phyloP scores from a whole-genome alignment of 2,797 vertebrate genomes.

The Avahi laniger region DNA sequence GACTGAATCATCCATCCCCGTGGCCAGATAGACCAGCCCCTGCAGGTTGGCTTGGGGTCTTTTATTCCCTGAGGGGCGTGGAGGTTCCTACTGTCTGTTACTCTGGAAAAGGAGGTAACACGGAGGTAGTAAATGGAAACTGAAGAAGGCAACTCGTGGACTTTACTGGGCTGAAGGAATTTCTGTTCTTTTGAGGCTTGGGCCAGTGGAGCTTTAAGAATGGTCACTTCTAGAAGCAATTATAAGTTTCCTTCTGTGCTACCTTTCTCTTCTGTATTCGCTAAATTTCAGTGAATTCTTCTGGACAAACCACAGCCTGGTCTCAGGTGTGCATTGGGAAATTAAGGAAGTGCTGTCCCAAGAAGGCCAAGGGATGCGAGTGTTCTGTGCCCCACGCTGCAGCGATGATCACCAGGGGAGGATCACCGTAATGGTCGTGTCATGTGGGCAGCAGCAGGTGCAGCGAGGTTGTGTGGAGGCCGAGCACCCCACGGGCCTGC shows the following conservation, averaged over 20 bases:
- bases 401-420: too few relatives aligned
- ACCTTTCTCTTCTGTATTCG: background rate
- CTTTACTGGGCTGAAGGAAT: background rate
- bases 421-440: rapidly evolving
- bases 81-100: background rate
- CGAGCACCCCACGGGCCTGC: background rate
- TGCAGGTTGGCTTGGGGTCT: background rate
- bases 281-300: conserved; percentile 8
- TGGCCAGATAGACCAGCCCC: background rate
- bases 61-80: background rate
- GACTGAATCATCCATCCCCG: background rate
- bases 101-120: background rate
- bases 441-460: background rate
- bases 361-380: background rate
- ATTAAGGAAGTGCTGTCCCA: background rate
- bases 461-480: background rate
- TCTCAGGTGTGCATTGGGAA: background rate
- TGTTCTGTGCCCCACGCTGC: background rate
- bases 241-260: background rate
- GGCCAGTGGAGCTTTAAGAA: background rate
- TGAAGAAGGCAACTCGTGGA: background rate
- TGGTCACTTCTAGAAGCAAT: background rate
- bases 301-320: background rate
- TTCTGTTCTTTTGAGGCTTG: background rate
- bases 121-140: background rate